A percentile compares a stretch with the other conserved stretches of the same genome.
phyloP scores from a whole-genome alignment of 2,113 vertebrate species.

The Platysteira castanea region DNA sequence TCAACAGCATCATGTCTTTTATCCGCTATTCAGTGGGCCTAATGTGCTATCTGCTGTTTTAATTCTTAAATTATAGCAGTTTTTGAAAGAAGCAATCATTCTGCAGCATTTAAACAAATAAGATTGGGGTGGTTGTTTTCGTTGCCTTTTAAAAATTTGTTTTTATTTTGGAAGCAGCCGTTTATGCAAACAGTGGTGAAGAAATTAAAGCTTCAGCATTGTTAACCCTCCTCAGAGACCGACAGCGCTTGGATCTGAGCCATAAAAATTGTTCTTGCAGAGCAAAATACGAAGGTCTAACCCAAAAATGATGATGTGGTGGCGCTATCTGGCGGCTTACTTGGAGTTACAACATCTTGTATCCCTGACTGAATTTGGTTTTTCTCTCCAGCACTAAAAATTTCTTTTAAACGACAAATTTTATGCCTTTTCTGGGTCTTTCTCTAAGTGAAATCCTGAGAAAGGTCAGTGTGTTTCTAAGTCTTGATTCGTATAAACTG shows the following conservation, averaged over 20 bases:
- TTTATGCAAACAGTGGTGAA: background rate
- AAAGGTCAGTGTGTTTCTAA: background rate
- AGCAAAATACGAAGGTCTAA: background rate
- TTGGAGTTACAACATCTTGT: background rate
- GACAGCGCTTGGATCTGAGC: background rate
- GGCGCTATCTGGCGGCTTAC: conserved; percentile 32
- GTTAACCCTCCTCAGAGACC: background rate
- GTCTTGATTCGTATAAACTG: background rate
- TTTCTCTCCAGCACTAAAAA: background rate
- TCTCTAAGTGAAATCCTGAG: background rate
- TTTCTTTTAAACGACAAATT: background rate
- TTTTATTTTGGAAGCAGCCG: background rate
- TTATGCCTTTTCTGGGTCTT: background rate
- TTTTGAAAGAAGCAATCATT: background rate
- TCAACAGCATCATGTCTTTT: background rate
- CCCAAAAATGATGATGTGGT: background rate
- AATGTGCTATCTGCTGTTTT: conserved; percentile 32
- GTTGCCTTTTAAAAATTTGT: background rate
- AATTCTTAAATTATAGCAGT: background rate
- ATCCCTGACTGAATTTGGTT: background rate
- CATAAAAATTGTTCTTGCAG: background rate
- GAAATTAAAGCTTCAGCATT: background rate
- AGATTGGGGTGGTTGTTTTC: background rate
- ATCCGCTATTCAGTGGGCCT: background rate
- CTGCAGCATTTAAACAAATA: background rate